phyloP scores from a whole-genome alignment of 1,140 invertebrate species.

The Trichomalopsis sarcophagae region DNA sequence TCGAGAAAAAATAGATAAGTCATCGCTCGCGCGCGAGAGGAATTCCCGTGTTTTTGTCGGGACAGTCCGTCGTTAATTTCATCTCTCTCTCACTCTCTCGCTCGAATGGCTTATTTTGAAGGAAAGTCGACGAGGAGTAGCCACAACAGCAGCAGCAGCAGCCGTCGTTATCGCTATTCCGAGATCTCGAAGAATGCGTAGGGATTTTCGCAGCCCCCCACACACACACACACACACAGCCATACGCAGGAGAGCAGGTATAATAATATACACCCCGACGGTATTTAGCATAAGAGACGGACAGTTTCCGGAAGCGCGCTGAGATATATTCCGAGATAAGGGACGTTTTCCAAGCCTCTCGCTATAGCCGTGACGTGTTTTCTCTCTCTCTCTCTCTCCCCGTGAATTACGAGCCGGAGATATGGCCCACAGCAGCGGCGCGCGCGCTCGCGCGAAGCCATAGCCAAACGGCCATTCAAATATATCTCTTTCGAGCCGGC shows the following conservation, averaged over 20 bases:
- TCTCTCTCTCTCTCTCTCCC: conserved; percentile 19
- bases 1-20: conserved; percentile 43
- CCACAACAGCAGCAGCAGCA: neutral
- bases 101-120: conserved; percentile 46
- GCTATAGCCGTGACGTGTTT: conserved; percentile 10
- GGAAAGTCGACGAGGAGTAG: conserved; percentile 38
- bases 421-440: neutral
- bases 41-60: conserved; percentile 37
- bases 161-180: neutral
- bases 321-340: conserved; percentile 63
- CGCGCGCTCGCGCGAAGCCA: neutral
- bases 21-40: conserved; percentile 27
- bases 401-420: conserved; percentile 42
- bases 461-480: conserved; percentile 56
- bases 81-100: neutral
- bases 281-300: conserved; percentile 61
- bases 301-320: conserved; percentile 71
- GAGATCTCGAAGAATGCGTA: conserved; percentile 14
- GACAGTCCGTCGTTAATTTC: conserved; percentile 41
- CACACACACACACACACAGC: neutral
- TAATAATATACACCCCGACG: neutral
- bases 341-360: conserved; percentile 20
- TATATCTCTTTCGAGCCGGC: conserved; percentile 63
- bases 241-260: neutral
- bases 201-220: conserved; percentile 39